Base-by-base conservation (phyloP, 2,888 invertebrate species). In the Copidosoma aretas region DNA sequence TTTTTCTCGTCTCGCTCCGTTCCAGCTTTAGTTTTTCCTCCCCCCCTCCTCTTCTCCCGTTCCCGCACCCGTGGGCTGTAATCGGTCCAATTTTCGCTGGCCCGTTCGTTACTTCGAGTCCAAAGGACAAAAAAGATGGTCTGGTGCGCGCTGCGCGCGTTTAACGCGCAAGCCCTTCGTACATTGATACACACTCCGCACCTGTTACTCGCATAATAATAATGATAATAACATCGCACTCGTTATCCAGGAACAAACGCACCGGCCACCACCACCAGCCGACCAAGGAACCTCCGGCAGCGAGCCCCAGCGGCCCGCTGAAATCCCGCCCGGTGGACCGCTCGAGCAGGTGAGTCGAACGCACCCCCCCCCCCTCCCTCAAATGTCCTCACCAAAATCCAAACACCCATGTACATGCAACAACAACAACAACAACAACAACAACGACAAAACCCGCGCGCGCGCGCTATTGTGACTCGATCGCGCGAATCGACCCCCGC, bases 271-370 rank as follows among this genome's bases (percentile, higher is more conserved):
- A 32, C 8, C 32, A 32, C 4, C 3, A 3, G n/a, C 25, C 46
- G 25, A 72, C 54, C 54, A 79, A 75, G 63, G 78, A 76, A 22
- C 71, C 32, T 5, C 8, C 73, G 1, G 52, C 68, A 39, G 61
- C 63, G n/a, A 68, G 77, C 8, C 65, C n/a, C 41, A 64, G 71
- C 12, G 78, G 78, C 5, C 79, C 81, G 4, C 73, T 80, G 64
- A 81, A 81, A 64, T 78, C 80, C 1, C 74, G 81, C 43, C 73
- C 75, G 10, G 70, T 74, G 32, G 82, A 82, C 70, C 78, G 81
- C 64, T 73, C 74, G 0, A 79, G 75, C 67, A 80, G 80, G 82
- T 82, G 68, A 76, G 64, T n/a, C n/a, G n/a, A n/a, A n/a, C n/a
- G n/a, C n/a, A n/a, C n/a, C n/a, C n/a, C n/a, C n/a, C n/a, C n/a